Evolutionary conservation across 2,797 vertebrate genomes (phyloP), one percentile per base, ranked within the genome.

Genomic region (Phaenicophaeus curvirostris): DNA sequence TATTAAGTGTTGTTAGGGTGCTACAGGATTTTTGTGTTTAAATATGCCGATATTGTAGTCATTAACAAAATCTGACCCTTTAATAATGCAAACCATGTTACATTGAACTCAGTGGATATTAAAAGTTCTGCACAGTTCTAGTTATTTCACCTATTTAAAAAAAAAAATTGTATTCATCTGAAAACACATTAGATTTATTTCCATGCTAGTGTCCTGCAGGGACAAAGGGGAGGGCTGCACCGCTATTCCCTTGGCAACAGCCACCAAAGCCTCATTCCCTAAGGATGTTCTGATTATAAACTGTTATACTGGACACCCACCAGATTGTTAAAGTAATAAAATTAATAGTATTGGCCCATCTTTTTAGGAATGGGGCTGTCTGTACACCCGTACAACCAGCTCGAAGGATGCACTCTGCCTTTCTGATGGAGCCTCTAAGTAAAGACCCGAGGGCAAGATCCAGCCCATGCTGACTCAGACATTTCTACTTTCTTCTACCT

Each of bases 1-100:
- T 25, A 6, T 0, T 0, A 2, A 79, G 37, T 0, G 2, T 5
- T 12, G 42, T 8, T 48, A 39, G 0, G 1, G 28, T 2, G 5
- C 48, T 23, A 16, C 13, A 15, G 35, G 28, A 53, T 41, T 76
- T 39, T 31, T 31, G 54, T 20, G 48, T 14, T 67, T 28, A 20
- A 81, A 37, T 24, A 33, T 2, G 0, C 15, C 5, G 23, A 48
- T 24, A 4, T 0, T 5, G 17, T 6, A 31, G 51, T 30, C 5
- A 5, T 13, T 24, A 57, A 73, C 20, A 72, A 66, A 72, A 30
- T 2, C 19, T 31, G 44, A 54, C 53, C 6, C 15, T 8, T 5
- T 3, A n/a, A 4, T 31, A 50, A 42, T 1, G 13, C 8, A 41
- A 71, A 9, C 16, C 35, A 6, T 0, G 1, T 5, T 10, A 5